Conservation (phyloP, 53 echinoderm and acorn worm genomes). For the Actinopyga echinites region DNA sequence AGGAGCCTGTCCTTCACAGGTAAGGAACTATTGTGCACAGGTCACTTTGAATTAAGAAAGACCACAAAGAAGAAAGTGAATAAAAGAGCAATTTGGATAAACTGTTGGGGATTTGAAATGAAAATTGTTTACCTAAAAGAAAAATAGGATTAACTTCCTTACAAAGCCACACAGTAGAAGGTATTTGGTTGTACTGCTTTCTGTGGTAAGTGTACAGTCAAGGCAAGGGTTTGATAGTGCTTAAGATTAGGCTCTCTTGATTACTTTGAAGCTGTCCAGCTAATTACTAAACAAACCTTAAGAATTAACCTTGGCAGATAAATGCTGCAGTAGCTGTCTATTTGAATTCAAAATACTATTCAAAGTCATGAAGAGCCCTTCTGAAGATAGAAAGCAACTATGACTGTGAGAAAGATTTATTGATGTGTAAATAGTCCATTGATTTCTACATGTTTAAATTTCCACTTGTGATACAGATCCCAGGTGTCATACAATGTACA, state of each 20-base stretch:
- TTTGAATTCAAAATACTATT: too few species aligned
- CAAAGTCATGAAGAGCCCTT: too few species aligned
- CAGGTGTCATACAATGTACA: too few species aligned
- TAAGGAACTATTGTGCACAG: constrained; percentile 5
- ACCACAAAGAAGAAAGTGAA: not conserved
- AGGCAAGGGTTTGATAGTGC: not conserved
- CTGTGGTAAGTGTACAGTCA: not conserved
- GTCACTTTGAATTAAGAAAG: constrained; percentile 30
- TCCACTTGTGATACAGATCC: too few species aligned
- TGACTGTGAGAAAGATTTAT: too few species aligned
- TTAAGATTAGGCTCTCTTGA: not conserved
- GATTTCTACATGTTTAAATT: too few species aligned
- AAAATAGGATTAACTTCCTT: constrained; percentile 6
- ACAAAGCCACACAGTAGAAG: not conserved
- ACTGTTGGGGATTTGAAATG: constrained; percentile 14
- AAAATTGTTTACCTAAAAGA: constrained; percentile 28
- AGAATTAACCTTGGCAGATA: constrained; percentile 13
- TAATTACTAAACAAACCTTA: not conserved
- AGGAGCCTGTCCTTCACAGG: not conserved
- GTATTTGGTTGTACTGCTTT: not conserved
- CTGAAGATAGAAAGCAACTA: too few species aligned
- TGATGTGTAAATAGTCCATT: too few species aligned
- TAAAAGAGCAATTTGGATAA: constrained; percentile 19
- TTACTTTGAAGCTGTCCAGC: too few species aligned
- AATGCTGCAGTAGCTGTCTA: constrained; percentile 3